These are phyloP conservation scores for Trachelus tabidus DNA, from an alignment of 2,888 invertebrate genomes.

Conservation along the genomic window DNA sequence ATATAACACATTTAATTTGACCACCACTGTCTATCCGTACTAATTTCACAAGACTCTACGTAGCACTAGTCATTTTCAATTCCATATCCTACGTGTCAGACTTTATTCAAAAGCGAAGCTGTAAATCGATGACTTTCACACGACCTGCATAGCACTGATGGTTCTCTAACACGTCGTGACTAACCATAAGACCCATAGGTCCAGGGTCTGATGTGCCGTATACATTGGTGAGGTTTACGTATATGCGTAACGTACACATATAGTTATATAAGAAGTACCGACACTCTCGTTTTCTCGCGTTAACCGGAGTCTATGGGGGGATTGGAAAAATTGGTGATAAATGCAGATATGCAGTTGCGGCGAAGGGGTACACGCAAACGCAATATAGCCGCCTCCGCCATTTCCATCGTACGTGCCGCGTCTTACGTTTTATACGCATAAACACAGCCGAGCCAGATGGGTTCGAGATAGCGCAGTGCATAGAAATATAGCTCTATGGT, in stretches of 20 bases:
- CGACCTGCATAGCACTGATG: neutral
- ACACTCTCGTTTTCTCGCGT: constrained; percentile 3
- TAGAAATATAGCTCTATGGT: constrained; percentile 34
- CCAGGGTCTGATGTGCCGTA: neutral
- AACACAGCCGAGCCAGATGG: constrained; percentile 26
- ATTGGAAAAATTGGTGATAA: constrained; percentile 44
- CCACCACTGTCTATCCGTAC: neutral
- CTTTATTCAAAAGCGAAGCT: neutral
- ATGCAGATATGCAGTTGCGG: constrained; percentile 41
- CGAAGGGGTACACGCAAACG: constrained; percentile 45
- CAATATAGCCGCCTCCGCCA: constrained; percentile 33
- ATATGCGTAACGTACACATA: neutral
- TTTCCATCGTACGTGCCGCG: constrained; percentile 14
- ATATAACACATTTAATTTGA: neutral
- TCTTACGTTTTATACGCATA: constrained; percentile 26
- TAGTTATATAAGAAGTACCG: neutral
- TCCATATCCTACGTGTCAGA: neutral
- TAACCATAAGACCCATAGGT: neutral
- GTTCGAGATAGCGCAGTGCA: constrained; percentile 25
- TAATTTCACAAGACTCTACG: neutral
- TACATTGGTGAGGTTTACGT: neutral
- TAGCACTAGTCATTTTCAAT: neutral
- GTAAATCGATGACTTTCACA: constrained; percentile 7
- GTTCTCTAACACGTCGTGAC: neutral
- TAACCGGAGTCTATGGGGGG: neutral